Base-by-base conservation (phyloP, 53 echinoderm and acorn worm genomes). In the Echinarachnius parma region DNA sequence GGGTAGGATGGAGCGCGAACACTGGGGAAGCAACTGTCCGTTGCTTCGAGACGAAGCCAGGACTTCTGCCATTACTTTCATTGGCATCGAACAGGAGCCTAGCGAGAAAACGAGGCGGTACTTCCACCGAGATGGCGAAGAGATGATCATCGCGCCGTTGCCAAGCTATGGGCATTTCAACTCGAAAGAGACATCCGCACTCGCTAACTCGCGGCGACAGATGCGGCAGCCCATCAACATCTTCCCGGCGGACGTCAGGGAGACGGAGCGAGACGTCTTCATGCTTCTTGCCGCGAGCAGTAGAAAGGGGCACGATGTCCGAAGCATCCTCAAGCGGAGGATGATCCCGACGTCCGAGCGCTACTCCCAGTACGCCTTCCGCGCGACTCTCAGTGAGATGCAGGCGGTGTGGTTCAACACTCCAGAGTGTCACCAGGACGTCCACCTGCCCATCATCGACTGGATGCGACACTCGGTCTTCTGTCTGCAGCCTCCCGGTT, bases 391-490 rank as follows among this genome's bases (percentile, higher is more conserved):
- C 42, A 55, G 75, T 19, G 72, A 68, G 4, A 75, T 79, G 53
- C 46, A 66, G 31, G 83, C 83, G 2, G 88, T 88, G 44, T 88
- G 88, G 88, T 88, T 79, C 76, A 79, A 79, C 72, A 88, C 88
- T 14, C 88, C 88, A 16, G 81, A 88, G 63, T 86, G 86, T 31
- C 80, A 60, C 5, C 77, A 80, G 21, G 75, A 79, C 57, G 76
- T 83, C 58, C 83, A 88, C 21, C 76, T 88, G 5, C 84, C 85
- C 9, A 85, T 82, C 25, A 62, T 86, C 16, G 81, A 89, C 56
- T 93, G 93, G 93, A 93, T 93, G 93, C 68, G 86, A 25, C 89
- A 89, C 16, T 78, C 89, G 14, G 56, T 93, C 27, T 93, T 93
- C 64, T 93, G 93, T 63, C 82, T 93, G 13, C 86, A 82, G 39